phyloP scores from a whole-genome alignment of 2,888 invertebrate species.

The Tachina lurida region DNA sequence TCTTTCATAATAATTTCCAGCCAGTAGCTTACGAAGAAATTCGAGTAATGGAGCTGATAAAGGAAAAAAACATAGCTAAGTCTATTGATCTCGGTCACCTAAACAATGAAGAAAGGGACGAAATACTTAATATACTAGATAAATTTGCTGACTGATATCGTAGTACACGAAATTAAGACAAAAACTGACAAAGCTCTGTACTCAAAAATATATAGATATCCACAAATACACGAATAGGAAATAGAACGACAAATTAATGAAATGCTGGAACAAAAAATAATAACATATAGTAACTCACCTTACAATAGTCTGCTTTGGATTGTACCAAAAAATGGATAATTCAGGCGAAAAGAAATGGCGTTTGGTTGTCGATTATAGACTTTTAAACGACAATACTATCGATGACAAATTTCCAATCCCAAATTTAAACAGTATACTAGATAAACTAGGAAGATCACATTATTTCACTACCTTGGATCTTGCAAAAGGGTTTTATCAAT shows the following conservation, averaged over 20 bases:
- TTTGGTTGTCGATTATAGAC: constrained; percentile 14
- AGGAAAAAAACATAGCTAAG: constrained; percentile 4
- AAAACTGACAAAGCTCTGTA: constrained; percentile 31
- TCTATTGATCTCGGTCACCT: constrained; percentile 22
- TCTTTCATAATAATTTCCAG: constrained; percentile 15
- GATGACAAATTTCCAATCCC: constrained; percentile 22
- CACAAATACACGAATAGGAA: constrained; percentile 25
- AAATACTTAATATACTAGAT: constrained; percentile 21
- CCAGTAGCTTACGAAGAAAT: constrained; percentile 1
- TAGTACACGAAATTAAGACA: constrained; percentile 38
- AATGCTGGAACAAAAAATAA: too few species aligned
- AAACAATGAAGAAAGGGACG: constrained; percentile 21
- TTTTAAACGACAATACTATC: constrained; percentile 10
- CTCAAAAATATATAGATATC: constrained; percentile 42
- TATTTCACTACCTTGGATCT: constrained; percentile 8
- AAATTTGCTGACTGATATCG: constrained; percentile 13
- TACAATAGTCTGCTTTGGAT: constrained; percentile 5
- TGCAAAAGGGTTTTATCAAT: constrained; percentile 1
- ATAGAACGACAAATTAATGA: constrained; percentile 56
- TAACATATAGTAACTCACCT: too few species aligned
- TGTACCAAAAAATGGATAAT: constrained; percentile 9
- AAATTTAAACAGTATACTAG: constrained; percentile 22
- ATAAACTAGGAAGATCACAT: background rate
- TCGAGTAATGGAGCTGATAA: background rate
- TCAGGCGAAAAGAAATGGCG: constrained; percentile 11